These are phyloP conservation scores for Microhierax caerulescens DNA, from an alignment of 2,797 vertebrate species.

Conservation along the genomic window DNA sequence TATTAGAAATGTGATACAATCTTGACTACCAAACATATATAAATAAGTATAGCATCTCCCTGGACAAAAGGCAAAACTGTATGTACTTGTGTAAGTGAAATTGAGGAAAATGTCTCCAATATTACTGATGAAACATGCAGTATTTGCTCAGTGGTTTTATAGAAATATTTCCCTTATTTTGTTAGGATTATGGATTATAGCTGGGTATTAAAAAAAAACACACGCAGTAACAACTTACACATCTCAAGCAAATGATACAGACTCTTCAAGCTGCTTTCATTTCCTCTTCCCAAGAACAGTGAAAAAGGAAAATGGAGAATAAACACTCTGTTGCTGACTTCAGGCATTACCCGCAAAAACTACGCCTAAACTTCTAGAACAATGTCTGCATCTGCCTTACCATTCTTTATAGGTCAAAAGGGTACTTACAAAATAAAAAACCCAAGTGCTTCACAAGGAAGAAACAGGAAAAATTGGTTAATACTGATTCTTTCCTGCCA, in stretches of 20 bases:
- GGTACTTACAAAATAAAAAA: not conserved
- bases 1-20: not conserved
- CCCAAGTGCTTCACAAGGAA: not conserved
- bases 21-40: not conserved
- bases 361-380: fast-evolving
- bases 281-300: not conserved
- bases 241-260: not conserved
- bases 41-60: not conserved
- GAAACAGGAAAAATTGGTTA: not conserved
- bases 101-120: not conserved
- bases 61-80: not conserved
- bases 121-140: not conserved
- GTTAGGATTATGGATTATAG: not conserved
- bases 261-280: not conserved
- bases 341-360: not conserved
- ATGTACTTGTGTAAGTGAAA: not conserved
- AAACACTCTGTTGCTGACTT: not conserved
- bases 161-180: not conserved
- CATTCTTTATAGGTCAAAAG: not conserved
- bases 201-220: fast-evolving
- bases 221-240: not conserved
- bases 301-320: not conserved
- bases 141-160: not conserved
- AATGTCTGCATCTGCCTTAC: not conserved
- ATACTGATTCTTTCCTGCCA: not conserved